Base-by-base conservation (phyloP, 1,140 invertebrate genomes). In the Pseudomyrmex cubaensis region DNA sequence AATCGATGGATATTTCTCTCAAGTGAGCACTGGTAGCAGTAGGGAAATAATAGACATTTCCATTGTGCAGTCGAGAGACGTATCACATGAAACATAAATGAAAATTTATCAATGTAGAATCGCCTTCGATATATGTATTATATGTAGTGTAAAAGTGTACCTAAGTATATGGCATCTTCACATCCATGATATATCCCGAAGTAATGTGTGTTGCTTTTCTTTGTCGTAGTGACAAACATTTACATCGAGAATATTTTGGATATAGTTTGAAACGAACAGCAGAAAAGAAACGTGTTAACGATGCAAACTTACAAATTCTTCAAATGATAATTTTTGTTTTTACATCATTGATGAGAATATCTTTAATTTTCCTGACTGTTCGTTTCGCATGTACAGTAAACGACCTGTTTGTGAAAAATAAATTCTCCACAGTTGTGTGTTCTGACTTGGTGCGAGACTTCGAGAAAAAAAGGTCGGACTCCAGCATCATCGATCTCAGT, bases 121-220 rank as follows among this genome's bases (percentile, higher is more conserved):
- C 35, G 5, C 35, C 7, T 35, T 35, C 35, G 35, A 35, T 35
- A 35, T 35, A 35, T 35, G 0, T 35, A 35, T 35, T 35, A 35
- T 35, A 35, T 5, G 35, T 35, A 35, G 35, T 35, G 35, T 35
- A 35, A 35, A 25, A 25, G 25, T 25, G 25, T 83, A 83, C 74
- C 86, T 90, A 90, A 89, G 56, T 90, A 35, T 35, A 90, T 90
- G 89, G 89, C 89, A 90, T 89, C 89, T 87, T 90, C 64, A 66
- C 74, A 82, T 72, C 35, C 35, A 80, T 44, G 44, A 78, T 59
- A 80, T 70, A 72, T 80, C 35, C 13, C 63, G 67, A 48, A 75
- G 22, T 64, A 56, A 78, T 74, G 62, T 85, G 35, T 7, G 66
- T 89, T 83, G 83, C 70, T 89, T 86, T 86, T 80, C 77, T 84